Conservation (phyloP, 2,888 invertebrate genomes). For the Polyploca ridens region DNA sequence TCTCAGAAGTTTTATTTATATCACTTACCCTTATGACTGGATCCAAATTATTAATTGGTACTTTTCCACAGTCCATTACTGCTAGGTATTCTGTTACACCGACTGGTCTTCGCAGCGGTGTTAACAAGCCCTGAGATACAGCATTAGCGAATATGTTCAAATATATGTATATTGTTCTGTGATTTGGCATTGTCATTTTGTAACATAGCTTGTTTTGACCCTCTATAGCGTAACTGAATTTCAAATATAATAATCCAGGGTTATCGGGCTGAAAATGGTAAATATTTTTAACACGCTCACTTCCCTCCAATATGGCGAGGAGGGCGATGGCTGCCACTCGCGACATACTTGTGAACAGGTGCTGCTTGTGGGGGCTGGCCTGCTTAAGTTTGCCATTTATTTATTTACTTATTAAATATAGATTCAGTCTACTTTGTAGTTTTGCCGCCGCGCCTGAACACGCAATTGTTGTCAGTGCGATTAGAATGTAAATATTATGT, state of each 20-base stretch:
- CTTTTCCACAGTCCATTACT: slow-evolving; percentile 71
- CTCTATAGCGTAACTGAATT: slow-evolving; percentile 58
- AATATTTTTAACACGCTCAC: too few species aligned
- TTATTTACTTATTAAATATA: too few species aligned
- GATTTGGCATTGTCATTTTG: slow-evolving; percentile 68
- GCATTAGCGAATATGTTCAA: slow-evolving; percentile 58
- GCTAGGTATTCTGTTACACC: slow-evolving; percentile 55
- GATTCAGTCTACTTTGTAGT: too few species aligned
- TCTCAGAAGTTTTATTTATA: not conserved
- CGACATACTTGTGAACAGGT: too few species aligned
- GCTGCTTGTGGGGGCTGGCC: too few species aligned
- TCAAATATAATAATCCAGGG: slow-evolving; percentile 59
- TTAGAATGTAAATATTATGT: too few species aligned
- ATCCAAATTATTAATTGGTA: slow-evolving; percentile 78
- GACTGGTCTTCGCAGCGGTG: slow-evolving; percentile 60
- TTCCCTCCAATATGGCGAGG: too few species aligned
- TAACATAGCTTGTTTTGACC: slow-evolving; percentile 68
- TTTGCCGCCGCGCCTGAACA: too few species aligned
- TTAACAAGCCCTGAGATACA: slow-evolving; percentile 60
- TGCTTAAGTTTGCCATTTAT: too few species aligned
- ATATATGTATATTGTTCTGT: slow-evolving; percentile 59
- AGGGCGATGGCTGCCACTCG: too few species aligned
- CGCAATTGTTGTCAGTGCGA: too few species aligned
- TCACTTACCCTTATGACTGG: slow-evolving; percentile 72
- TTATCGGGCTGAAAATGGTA: slow-evolving; percentile 55